Percentiles rank a stretch among this genome's conserved stretches.
Evolutionary conservation across 2,888 invertebrate species (phyloP).

Genomic region (Dynastes hyllus): DNA sequence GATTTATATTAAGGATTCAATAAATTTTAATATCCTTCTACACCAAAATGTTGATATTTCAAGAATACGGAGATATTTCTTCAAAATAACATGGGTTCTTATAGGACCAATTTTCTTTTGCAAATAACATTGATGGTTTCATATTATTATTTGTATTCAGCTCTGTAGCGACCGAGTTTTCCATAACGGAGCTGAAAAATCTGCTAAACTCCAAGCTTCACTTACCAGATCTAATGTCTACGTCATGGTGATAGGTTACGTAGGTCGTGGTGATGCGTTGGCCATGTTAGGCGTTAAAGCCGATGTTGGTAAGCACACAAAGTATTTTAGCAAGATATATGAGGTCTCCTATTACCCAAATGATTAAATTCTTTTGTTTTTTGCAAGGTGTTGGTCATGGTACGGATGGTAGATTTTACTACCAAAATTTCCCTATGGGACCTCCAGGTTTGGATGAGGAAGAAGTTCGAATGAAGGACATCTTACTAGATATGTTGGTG

Average conservation of each 20-base stretch:
- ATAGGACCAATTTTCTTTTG: neutral
- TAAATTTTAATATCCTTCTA: neutral
- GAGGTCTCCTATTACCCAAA: too few species aligned
- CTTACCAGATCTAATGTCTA: conserved; percentile 73
- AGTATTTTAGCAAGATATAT: too few species aligned
- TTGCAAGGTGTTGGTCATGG: conserved; percentile 35
- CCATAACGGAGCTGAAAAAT: conserved; percentile 62
- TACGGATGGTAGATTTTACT: conserved; percentile 38
- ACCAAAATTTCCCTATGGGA: neutral
- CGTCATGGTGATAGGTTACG: conserved; percentile 65
- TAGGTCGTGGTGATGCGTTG: neutral
- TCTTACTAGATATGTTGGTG: neutral
- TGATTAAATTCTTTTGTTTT: too few species aligned
- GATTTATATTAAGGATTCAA: too few species aligned
- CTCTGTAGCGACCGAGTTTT: conserved; percentile 70
- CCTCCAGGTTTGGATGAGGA: neutral
- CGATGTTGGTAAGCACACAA: too few species aligned
- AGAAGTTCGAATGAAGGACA: neutral
- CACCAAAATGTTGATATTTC: neutral
- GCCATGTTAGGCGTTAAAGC: too few species aligned
- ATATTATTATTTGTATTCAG: neutral
- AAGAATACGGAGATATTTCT: neutral
- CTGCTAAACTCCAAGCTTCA: conserved; percentile 60
- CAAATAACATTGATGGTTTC: neutral
- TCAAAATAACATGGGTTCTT: neutral